Evolutionary conservation across 2,888 invertebrate species (phyloP).

Genomic region (Andrena minutula): DNA sequence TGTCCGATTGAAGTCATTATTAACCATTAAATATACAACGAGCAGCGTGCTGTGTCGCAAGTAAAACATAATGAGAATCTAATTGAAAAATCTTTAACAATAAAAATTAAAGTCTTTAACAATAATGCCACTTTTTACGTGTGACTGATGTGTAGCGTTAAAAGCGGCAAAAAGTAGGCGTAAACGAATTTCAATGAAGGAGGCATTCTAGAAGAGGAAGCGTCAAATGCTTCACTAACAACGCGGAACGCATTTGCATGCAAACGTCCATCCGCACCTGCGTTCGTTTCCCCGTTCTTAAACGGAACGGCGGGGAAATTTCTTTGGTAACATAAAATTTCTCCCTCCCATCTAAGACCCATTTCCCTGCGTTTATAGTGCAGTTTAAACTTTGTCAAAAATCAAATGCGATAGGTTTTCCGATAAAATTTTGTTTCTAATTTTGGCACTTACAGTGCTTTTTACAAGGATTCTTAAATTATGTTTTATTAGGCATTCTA

Average conservation of each 20-base stretch:
- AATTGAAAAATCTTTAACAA: too few relatives aligned
- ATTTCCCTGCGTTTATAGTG: not conserved
- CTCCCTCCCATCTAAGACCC: not conserved
- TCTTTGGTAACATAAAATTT: constrained; percentile 3
- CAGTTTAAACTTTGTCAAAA: not conserved
- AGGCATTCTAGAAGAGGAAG: constrained; percentile 45
- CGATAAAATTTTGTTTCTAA: too few relatives aligned
- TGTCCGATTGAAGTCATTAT: too few relatives aligned
- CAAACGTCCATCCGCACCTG: constrained; percentile 41
- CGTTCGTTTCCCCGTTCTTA: constrained; percentile 40
- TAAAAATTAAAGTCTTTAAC: not conserved
- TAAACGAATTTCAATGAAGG: constrained; percentile 41
- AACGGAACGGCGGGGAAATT: constrained; percentile 18
- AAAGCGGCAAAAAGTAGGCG: constrained; percentile 32
- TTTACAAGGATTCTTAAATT: too few relatives aligned
- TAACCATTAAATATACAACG: not conserved
- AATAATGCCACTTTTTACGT: not conserved
- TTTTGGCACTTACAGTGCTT: too few relatives aligned
- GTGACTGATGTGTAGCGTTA: not conserved
- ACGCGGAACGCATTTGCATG: constrained; percentile 59
- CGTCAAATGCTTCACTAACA: constrained; percentile 51
- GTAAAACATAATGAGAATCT: too few relatives aligned
- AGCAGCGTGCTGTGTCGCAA: too few relatives aligned
- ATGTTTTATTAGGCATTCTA: too few relatives aligned
- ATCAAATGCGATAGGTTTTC: too few relatives aligned